Base-by-base conservation (phyloP, 2,888 invertebrate species). In the Athrips mouffetella region DNA sequence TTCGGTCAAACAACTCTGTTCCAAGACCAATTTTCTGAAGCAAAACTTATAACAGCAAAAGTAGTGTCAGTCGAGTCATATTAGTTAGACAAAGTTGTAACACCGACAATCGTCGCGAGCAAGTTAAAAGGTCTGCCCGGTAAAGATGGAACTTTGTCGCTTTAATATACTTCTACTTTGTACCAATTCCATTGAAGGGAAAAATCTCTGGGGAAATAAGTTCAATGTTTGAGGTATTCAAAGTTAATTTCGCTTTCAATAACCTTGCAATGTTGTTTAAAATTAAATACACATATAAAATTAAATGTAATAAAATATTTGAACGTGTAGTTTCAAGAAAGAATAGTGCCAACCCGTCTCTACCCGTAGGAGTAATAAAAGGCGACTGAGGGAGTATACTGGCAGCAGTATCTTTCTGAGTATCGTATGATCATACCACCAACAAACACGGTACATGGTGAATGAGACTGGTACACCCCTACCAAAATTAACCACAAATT, bases 61-160 rank as follows among this genome's bases (percentile, higher is more conserved):
- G 21, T 37, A 27, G 6, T 10, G 18, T 20, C 30, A 44, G 21
- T 21, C 18, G 16, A 31, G 44, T 44, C 44, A 44, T 44, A 44
- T 44, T 44, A 44, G 44, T 44, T 44, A 21, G 44, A 44, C 44
- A 31, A 44, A 44, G 44, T 44, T 44, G 44, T 44, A 21, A 44
- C 44, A 5, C 27, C 27, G 42, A 16, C 31, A 10, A 30, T 31
- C 27, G 29, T 21, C 18, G 21, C 31, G n/a, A 21, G 16, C 21
- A 37, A 30, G 31, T 44, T 44, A 30, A 20, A 11, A 42, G 44
- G 31, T 11, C 21, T 44, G 44, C 18, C 11, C 20, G 31, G 31
- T 20, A 31, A 44, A 44, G 30, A 31, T 31, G 31, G 21, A 44
- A 44, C 44, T 31, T 44, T 44, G 44, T 44, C 44, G 44, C 44